Evolutionary conservation across 1,140 invertebrate species (phyloP).

Genomic region (Streblospio benedicti): DNA sequence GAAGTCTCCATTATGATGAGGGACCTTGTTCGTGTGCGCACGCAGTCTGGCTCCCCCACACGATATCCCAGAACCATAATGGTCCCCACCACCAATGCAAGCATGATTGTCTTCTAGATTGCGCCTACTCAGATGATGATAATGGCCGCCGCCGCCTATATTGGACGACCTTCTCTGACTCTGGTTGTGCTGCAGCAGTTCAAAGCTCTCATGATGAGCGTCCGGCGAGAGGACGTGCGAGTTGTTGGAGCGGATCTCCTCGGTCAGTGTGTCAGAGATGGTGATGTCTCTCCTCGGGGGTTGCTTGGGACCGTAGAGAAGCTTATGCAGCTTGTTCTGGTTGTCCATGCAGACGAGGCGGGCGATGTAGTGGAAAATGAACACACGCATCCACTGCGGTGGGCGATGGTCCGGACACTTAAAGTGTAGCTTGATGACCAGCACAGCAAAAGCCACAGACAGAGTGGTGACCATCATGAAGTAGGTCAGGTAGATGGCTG

Average conservation of each 20-base stretch:
- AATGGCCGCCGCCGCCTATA: no score
- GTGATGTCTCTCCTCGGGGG: not conserved
- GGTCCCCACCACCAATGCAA: not conserved
- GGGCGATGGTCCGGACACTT: not conserved
- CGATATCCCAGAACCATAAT: no score
- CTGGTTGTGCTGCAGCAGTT: not conserved
- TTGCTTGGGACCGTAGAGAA: not conserved
- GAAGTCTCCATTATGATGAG: no score
- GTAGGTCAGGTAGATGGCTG: conserved; percentile 4
- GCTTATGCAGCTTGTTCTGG: not conserved
- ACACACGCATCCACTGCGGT: not conserved
- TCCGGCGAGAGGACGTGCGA: not conserved
- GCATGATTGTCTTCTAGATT: not conserved
- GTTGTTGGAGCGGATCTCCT: not conserved
- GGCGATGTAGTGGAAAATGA: not conserved
- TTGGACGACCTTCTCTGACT: no score
- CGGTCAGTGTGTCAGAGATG: not conserved
- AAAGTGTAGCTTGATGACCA: not conserved
- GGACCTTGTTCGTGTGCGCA: not conserved
- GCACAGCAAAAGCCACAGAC: not conserved
- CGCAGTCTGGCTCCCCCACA: not conserved
- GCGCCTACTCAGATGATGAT: no score
- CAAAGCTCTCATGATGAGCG: not conserved
- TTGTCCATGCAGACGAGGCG: not conserved
- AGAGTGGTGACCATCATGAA: not conserved